A percentile compares a stretch with the other conserved stretches of the same genome.
These are phyloP conservation scores for Leptobrachium ailaonicum DNA, from an alignment of 2,113 vertebrate genomes.

Conservation along the genomic window DNA sequence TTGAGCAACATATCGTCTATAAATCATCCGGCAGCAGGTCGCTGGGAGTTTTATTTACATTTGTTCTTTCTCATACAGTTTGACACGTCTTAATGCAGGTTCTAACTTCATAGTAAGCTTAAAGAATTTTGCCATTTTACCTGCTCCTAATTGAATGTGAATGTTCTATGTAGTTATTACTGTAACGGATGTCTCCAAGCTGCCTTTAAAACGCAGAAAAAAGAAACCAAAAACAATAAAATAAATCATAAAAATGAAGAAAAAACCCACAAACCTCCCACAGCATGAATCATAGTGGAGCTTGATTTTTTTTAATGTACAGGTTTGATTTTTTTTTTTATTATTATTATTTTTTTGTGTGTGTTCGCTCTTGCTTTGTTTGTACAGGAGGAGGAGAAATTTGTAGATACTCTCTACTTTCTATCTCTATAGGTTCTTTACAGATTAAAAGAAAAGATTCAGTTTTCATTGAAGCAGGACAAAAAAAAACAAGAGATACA, in stretches of 20 bases:
- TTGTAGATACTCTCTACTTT: conserved; percentile 47
- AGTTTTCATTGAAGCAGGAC: conserved; percentile 79
- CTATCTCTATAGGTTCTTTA: conserved; percentile 82
- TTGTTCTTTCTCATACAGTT: background rate
- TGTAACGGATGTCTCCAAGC: background rate
- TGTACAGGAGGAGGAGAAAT: conserved; percentile 40
- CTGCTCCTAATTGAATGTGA: background rate
- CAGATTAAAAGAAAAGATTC: conserved; percentile 86
- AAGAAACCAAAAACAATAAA: conserved; percentile 29
- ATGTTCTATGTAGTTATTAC: background rate
- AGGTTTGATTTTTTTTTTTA: conserved; percentile 33
- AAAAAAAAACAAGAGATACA: conserved; percentile 83
- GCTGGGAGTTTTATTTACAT: too few relatives aligned
- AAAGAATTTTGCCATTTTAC: background rate
- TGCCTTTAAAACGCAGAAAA: background rate
- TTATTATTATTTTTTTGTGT: background rate
- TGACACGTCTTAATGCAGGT: background rate
- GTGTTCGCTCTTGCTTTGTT: conserved; percentile 43
- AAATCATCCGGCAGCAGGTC: too few relatives aligned
- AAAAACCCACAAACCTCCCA: conserved; percentile 3
- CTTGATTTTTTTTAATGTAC: conserved; percentile 6
- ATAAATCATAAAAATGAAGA: conserved; percentile 40
- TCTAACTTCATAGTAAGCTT: background rate
- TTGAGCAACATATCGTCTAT: too few relatives aligned
- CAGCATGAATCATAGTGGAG: conserved; percentile 41